Percentiles rank a stretch among this genome's conserved stretches.
phyloP scores from a whole-genome alignment of 2,888 invertebrate genomes.

The Lypha dubia region DNA sequence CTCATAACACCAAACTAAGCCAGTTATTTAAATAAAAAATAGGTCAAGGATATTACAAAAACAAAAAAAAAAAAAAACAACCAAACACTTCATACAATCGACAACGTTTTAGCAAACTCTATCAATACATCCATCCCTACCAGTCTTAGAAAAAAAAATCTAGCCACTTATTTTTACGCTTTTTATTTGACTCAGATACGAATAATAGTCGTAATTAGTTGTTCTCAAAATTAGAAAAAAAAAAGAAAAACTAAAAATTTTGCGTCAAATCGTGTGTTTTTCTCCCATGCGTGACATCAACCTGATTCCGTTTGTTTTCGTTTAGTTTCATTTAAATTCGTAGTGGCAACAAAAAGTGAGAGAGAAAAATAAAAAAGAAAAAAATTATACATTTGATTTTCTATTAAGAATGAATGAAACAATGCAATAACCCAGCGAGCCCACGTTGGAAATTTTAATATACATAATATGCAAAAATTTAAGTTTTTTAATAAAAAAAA shows the following conservation, averaged over 20 bases:
- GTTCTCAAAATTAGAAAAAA: neutral
- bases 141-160: neutral
- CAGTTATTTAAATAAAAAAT: constrained; percentile 34
- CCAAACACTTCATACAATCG: neutral
- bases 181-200: neutral
- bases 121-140: constrained; percentile 41
- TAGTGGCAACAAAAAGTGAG: neutral
- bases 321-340: neutral
- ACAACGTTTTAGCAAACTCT: constrained; percentile 39
- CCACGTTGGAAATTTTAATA: neutral
- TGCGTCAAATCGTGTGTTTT: constrained; percentile 43
- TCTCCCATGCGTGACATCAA: constrained; percentile 59
- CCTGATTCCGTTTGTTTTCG: constrained; percentile 7
- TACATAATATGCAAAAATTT: no score
- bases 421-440: neutral
- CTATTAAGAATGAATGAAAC: constrained; percentile 37
- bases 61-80: constrained; percentile 5
- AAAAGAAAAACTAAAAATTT: constrained; percentile 16
- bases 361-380: neutral
- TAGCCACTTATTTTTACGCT: neutral
- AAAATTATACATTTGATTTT: neutral
- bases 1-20: neutral
- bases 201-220: constrained; percentile 7
- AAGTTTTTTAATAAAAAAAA: no score
- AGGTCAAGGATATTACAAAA: constrained; percentile 62